Evolutionary conservation across 2,888 invertebrate genomes (phyloP).

Genomic region (Drymonia ruficornis): DNA sequence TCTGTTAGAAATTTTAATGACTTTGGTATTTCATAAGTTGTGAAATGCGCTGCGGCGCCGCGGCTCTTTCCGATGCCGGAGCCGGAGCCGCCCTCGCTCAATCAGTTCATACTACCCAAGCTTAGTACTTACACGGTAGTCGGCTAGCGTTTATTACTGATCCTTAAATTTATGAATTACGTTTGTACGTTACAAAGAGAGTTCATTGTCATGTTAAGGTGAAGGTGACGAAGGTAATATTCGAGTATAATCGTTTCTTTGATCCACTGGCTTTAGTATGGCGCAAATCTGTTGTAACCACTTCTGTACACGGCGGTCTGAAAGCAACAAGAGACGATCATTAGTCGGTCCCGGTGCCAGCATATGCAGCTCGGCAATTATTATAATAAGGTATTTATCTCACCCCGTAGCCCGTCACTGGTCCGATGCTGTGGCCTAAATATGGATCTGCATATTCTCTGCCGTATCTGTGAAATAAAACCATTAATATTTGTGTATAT

Average conservation of each 20-base stretch:
- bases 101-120: slow-evolving; percentile 58
- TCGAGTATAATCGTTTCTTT: slow-evolving; percentile 73
- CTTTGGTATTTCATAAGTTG: slow-evolving; percentile 79
- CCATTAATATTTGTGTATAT: neutral
- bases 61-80: slow-evolving; percentile 30
- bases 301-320: slow-evolving; percentile 97
- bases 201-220: slow-evolving; percentile 83
- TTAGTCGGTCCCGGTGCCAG: neutral
- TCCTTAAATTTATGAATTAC: slow-evolving; percentile 74
- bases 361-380: neutral
- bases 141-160: slow-evolving; percentile 76
- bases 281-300: slow-evolving; percentile 97
- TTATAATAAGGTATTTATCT: slow-evolving; percentile 62
- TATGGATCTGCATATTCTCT: slow-evolving; percentile 97
- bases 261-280: slow-evolving; percentile 88
- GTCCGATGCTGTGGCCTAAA: slow-evolving; percentile 97
- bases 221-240: slow-evolving; percentile 75
- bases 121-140: slow-evolving; percentile 67
- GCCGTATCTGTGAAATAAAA: slow-evolving; percentile 87
- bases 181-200: slow-evolving; percentile 84
- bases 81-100: slow-evolving; percentile 28
- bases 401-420: slow-evolving; percentile 98
- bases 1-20: slow-evolving; percentile 79
- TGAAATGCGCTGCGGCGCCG: slow-evolving; percentile 30
- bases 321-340: slow-evolving; percentile 44